These are phyloP conservation scores for Mico argentatus DNA, from an alignment of 2,797 vertebrate species.

Conservation along the genomic window DNA sequence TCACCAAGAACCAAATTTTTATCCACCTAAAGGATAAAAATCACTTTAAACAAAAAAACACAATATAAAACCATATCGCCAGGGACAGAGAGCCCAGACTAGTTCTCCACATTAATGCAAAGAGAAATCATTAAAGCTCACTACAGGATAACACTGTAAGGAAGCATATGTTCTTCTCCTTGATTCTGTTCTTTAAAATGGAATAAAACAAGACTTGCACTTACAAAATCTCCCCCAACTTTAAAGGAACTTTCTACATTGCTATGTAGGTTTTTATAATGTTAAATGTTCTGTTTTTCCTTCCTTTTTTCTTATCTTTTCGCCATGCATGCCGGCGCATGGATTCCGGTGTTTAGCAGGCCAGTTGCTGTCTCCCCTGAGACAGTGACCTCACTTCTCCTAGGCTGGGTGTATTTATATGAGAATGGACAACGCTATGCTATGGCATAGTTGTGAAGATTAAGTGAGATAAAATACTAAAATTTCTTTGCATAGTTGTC, in stretches of 20 bases:
- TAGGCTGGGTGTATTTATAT: neutral
- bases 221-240: neutral
- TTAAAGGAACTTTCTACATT: neutral
- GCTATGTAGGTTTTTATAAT: neutral
- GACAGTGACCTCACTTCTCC: neutral
- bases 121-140: slow-evolving; percentile 12
- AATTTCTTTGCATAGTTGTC: neutral
- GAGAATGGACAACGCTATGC: neutral
- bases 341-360: neutral
- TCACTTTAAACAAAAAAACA: neutral
- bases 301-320: neutral
- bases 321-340: neutral
- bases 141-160: neutral
- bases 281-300: neutral
- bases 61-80: neutral
- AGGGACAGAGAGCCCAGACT: neutral
- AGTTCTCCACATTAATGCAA: neutral
- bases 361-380: neutral
- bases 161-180: neutral
- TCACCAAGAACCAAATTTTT: neutral
- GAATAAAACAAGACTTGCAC: neutral
- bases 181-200: slow-evolving; percentile 5
- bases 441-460: neutral
- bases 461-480: slow-evolving; percentile 10
- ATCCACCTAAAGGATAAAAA: neutral